Percentiles rank a stretch among this genome's conserved stretches.
Conservation (phyloP, 2,888 invertebrate species). For the Uloborus plumipes region DNA sequence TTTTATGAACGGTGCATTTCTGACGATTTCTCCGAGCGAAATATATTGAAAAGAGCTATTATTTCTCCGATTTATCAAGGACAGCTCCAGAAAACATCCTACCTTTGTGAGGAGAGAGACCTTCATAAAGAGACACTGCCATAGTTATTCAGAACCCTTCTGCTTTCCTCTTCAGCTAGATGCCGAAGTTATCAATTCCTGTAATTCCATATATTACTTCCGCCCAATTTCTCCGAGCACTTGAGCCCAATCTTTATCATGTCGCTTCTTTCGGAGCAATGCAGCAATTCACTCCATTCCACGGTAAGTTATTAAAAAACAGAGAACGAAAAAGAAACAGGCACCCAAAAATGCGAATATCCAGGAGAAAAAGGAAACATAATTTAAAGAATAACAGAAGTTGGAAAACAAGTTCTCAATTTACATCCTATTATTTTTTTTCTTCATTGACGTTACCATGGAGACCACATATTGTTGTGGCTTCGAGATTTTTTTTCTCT, state of each 20-base stretch:
- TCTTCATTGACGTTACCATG: conserved; percentile 26
- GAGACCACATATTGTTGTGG: conserved; percentile 52
- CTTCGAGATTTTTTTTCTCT: conserved; percentile 21
- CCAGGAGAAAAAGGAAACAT: conserved; percentile 32
- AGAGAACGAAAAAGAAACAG: conserved; percentile 3
- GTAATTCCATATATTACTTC: too few relatives aligned
- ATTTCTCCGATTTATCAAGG: background rate
- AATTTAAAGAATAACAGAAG: conserved; percentile 53
- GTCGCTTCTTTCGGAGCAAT: too few relatives aligned
- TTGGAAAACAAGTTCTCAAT: conserved; percentile 53
- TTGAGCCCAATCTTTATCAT: too few relatives aligned
- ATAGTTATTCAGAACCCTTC: too few relatives aligned
- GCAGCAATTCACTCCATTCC: too few relatives aligned
- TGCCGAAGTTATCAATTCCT: too few relatives aligned
- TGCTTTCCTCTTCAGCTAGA: too few relatives aligned
- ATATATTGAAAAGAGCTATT: conserved; percentile 3
- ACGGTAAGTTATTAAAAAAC: background rate
- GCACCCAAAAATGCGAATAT: conserved; percentile 19
- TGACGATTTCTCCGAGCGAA: background rate
- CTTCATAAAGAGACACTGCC: too few relatives aligned
- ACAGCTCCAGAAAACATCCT: too few relatives aligned
- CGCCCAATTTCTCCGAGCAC: too few relatives aligned
- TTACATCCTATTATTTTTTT: conserved; percentile 56
- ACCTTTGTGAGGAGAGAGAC: too few relatives aligned
- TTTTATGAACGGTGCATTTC: too few relatives aligned